Conservation (phyloP, 2,113 vertebrate species). For the Hypomesus transpacificus region DNA sequence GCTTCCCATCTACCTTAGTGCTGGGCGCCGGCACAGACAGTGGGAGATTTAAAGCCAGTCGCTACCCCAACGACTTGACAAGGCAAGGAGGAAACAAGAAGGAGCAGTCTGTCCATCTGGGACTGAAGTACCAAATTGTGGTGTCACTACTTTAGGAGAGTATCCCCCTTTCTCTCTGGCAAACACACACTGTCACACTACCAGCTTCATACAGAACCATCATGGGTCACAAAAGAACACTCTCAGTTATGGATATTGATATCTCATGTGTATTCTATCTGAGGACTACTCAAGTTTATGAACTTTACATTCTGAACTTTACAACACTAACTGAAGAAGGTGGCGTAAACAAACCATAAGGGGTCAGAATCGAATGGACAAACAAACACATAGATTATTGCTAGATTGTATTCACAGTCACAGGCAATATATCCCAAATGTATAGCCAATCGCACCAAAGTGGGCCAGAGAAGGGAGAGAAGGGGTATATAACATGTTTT, state of each 20-base stretch:
- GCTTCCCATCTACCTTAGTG: constrained; percentile 13
- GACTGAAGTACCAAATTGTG: too few relatives aligned
- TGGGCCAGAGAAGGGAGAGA: too few relatives aligned
- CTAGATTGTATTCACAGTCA: too few relatives aligned
- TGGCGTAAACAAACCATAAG: too few relatives aligned
- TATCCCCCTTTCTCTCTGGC: background rate
- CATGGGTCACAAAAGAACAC: too few relatives aligned
- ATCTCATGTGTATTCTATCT: background rate
- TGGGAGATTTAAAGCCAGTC: too few relatives aligned
- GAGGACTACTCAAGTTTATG: background rate
- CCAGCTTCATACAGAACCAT: background rate
- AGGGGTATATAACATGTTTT: too few relatives aligned
- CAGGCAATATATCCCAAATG: too few relatives aligned
- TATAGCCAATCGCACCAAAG: too few relatives aligned
- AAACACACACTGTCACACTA: background rate
- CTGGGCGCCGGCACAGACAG: constrained; percentile 13
- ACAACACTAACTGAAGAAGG: too few relatives aligned
- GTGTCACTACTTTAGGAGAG: background rate
- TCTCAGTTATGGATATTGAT: background rate
- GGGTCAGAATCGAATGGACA: too few relatives aligned
- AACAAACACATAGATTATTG: too few relatives aligned
- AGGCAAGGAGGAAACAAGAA: background rate
- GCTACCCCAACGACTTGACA: background rate
- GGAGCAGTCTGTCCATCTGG: background rate
- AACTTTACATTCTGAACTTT: background rate